Evolutionary conservation across 2,113 vertebrate genomes (phyloP).

Genomic region (Poeciliopsis prolifica): DNA sequence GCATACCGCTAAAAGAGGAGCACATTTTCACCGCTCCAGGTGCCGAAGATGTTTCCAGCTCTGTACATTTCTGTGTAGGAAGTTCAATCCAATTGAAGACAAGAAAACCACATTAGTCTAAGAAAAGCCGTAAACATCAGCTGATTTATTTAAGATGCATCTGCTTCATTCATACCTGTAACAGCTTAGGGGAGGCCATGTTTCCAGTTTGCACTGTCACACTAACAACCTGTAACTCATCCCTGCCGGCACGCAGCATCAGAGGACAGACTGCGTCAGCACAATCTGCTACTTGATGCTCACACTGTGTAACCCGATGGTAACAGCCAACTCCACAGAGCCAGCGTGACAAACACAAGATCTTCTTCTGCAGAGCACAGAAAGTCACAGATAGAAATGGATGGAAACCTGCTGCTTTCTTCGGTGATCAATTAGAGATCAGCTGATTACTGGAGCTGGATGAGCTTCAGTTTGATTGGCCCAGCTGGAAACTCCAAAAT

Average conservation of each 20-base stretch:
- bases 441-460: too few species aligned
- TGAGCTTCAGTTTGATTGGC: background rate
- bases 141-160: constrained; percentile 53
- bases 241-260: constrained; percentile 31
- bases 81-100: constrained; percentile 17
- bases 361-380: constrained; percentile 19
- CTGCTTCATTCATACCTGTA: constrained; percentile 44
- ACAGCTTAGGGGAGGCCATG: constrained; percentile 27
- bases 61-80: constrained; percentile 1
- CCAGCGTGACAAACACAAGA: constrained; percentile 41
- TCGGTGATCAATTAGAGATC: background rate
- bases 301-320: constrained; percentile 57
- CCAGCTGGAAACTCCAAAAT: background rate
- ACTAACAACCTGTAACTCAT: constrained; percentile 43
- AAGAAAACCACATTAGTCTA: constrained; percentile 8
- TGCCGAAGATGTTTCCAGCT: constrained; percentile 25
- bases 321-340: constrained; percentile 38
- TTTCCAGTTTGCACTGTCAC: constrained; percentile 41
- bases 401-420: background rate
- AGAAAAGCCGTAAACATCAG: constrained; percentile 25
- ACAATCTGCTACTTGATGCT: constrained; percentile 63
- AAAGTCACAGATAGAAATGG: constrained; percentile 16
- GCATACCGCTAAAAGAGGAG: background rate
- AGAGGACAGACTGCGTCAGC: constrained; percentile 58
- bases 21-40: background rate